phyloP scores from a whole-genome alignment of 2,113 vertebrate genomes.

The Anhinga rufa region DNA sequence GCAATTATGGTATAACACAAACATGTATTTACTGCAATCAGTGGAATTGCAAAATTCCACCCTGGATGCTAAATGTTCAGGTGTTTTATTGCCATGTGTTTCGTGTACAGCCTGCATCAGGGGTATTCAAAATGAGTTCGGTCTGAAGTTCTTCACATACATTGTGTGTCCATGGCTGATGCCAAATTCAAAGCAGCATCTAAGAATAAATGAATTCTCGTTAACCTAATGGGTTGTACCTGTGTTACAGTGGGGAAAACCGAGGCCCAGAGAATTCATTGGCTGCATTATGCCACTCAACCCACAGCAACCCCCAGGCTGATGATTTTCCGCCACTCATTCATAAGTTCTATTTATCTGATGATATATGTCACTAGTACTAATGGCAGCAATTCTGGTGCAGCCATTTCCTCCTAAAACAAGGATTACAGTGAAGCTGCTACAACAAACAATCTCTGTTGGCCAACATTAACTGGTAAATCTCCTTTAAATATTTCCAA shows the following conservation, averaged over 20 bases:
- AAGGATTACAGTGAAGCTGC: not conserved
- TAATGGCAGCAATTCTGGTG: not conserved
- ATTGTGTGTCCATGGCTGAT: not conserved
- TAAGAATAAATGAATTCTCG: not conserved
- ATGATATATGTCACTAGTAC: not conserved
- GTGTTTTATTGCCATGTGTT: not conserved
- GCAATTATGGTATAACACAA: not conserved
- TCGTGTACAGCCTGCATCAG: not conserved
- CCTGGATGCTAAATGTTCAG: not conserved
- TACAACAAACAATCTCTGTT: not conserved
- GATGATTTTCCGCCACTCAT: not conserved
- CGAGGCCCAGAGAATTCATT: not conserved
- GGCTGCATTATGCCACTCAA: not conserved
- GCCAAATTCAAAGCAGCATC: not conserved
- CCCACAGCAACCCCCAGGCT: not conserved
- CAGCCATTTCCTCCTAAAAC: not conserved
- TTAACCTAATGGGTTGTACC: not conserved
- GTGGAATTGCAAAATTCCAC: not conserved
- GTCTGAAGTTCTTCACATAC: not conserved
- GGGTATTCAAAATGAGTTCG: not conserved
- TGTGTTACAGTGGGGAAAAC: not conserved
- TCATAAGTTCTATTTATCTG: not conserved
- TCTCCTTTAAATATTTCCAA: not conserved
- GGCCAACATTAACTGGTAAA: not conserved
- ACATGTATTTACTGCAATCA: constrained; percentile 24